phyloP scores from a whole-genome alignment of 2,797 vertebrate species.

The Yasuhikotakia modesta region DNA sequence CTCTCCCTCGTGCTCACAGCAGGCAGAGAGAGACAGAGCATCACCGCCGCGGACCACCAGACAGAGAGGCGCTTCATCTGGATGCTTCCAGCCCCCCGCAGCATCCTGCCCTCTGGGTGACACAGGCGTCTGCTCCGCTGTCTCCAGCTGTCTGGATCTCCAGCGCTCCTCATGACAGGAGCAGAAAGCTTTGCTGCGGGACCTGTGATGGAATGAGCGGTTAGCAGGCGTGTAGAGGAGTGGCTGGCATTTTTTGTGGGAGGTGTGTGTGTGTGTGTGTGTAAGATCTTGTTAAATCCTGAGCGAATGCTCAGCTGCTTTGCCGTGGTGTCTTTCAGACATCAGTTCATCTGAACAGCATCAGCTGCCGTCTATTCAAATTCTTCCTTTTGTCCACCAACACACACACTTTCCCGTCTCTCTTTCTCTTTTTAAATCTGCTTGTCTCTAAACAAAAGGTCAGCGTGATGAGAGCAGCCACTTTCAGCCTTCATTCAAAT shows the following conservation, averaged over 20 bases:
- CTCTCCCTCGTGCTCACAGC: constrained; percentile 83
- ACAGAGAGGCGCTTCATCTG: constrained; percentile 67
- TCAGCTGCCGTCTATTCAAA: constrained; percentile 61
- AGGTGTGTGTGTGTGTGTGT: constrained; percentile 50
- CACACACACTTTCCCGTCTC: constrained; percentile 62
- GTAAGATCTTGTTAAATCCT: constrained; percentile 61
- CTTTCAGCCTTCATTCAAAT: constrained; percentile 64
- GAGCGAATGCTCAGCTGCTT: constrained; percentile 71
- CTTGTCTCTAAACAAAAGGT: constrained; percentile 81
- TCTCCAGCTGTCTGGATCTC: constrained; percentile 51
- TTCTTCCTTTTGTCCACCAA: constrained; percentile 55
- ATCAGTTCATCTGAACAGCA: constrained; percentile 59
- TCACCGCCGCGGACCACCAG: constrained; percentile 73
- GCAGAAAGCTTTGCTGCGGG: constrained; percentile 52
- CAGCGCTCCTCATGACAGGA: constrained; percentile 51
- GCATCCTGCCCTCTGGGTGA: constrained; percentile 56
- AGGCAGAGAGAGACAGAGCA: constrained; percentile 77
- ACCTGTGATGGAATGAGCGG: constrained; percentile 65
- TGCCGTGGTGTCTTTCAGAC: constrained; percentile 76
- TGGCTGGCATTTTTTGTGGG: constrained; percentile 43
- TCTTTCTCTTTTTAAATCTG: constrained; percentile 72
- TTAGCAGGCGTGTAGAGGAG: constrained; percentile 59
- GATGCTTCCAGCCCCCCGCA: constrained; percentile 64
- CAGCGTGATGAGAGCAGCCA: constrained; percentile 68
- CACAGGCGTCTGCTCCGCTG: constrained; percentile 40